A percentile compares a stretch with the other conserved stretches of the same genome.
Evolutionary conservation across 2,797 vertebrate species (phyloP).

Genomic region (Sebastes kiyomatsui): DNA sequence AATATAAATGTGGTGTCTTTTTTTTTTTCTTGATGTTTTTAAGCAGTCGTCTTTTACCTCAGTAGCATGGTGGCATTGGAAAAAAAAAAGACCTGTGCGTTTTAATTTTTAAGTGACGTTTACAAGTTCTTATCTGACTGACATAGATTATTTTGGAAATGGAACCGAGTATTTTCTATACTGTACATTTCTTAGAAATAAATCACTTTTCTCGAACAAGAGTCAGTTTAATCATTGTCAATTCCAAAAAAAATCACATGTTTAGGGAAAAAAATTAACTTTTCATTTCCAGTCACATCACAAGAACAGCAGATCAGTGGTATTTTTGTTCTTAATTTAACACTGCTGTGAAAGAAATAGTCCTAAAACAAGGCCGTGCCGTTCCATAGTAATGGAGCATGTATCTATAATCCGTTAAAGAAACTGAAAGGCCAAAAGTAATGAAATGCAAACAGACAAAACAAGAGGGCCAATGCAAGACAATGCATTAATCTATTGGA

Average conservation of each 20-base stretch:
- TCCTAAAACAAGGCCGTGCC: not conserved
- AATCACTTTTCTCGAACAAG: constrained; percentile 75
- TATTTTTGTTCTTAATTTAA: not conserved
- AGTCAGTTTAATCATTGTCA: constrained; percentile 8
- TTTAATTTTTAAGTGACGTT: constrained; percentile 77
- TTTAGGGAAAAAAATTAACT: not conserved
- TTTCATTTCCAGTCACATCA: not conserved
- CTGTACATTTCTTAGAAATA: constrained; percentile 88
- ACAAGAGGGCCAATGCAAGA: constrained; percentile 13
- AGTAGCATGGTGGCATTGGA: constrained; percentile 70
- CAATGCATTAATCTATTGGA: constrained; percentile 26
- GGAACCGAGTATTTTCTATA: constrained; percentile 85
- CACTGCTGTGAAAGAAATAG: not conserved
- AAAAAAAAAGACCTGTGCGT: constrained; percentile 60
- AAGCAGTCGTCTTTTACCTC: constrained; percentile 80
- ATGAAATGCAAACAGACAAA: constrained; percentile 49
- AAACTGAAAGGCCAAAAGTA: constrained; percentile 33
- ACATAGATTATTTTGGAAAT: constrained; percentile 85
- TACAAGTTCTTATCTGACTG: constrained; percentile 84
- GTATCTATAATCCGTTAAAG: constrained; percentile 9
- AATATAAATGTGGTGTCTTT: constrained; percentile 74
- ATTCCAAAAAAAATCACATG: not conserved
- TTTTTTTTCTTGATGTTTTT: constrained; percentile 40
- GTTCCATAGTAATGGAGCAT: not conserved
- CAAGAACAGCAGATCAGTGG: not conserved